These are phyloP conservation scores for Leptinotarsa peninsularis DNA, from an alignment of 2,888 invertebrate species.

Conservation along the genomic window DNA sequence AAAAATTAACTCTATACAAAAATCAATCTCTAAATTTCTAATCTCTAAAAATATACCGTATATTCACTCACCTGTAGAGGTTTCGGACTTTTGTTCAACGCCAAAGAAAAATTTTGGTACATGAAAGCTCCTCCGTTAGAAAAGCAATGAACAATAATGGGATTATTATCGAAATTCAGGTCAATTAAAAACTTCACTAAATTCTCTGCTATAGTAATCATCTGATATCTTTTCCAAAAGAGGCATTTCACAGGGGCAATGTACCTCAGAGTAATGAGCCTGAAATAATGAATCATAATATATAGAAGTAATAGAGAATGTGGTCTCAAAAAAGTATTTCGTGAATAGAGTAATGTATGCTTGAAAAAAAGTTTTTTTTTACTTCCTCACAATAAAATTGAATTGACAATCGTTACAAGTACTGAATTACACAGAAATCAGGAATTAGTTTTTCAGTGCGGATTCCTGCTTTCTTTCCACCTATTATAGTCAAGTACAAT, in stretches of 20 bases:
- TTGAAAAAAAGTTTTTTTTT: no score
- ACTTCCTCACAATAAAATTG: no score
- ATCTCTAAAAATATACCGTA: background rate
- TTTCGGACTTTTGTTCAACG: conserved; percentile 69
- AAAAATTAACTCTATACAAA: no score
- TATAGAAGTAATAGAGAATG: background rate
- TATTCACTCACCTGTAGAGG: conserved; percentile 66
- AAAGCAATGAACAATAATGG: conserved; percentile 80
- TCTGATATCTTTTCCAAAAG: conserved; percentile 73
- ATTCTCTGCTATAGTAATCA: conserved; percentile 73
- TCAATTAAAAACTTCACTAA: conserved; percentile 75
- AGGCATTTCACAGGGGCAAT: conserved; percentile 77
- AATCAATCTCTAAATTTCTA: background rate
- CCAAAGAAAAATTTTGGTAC: conserved; percentile 76
- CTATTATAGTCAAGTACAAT: no score
- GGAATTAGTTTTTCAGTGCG: no score
- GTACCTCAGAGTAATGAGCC: conserved; percentile 79
- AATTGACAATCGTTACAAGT: no score
- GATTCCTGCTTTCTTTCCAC: no score
- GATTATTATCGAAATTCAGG: conserved; percentile 76
- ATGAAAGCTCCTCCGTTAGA: conserved; percentile 82
- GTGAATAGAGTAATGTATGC: no score
- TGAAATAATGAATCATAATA: conserved; percentile 56
- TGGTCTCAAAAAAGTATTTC: no score
- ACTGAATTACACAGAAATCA: no score